These are phyloP conservation scores for Mycogona germanica DNA, from an alignment of 2,888 invertebrate species.

Conservation along the genomic window DNA sequence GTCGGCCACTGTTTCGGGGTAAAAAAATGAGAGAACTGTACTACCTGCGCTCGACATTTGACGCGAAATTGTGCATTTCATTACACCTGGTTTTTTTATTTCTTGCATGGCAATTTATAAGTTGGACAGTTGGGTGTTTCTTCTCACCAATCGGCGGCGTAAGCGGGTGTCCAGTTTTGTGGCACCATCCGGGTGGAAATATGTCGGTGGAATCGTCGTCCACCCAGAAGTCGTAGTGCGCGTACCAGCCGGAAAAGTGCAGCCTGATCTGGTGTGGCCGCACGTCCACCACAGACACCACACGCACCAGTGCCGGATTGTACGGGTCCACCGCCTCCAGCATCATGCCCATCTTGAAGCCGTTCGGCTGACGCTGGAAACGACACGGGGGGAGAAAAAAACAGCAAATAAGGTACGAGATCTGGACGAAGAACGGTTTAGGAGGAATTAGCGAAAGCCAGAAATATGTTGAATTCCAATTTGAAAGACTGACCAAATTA, in stretches of 20 bases:
- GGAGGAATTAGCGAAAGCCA: no score
- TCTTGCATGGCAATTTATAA: no score
- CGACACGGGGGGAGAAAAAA: no score
- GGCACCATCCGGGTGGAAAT: constrained; percentile 86
- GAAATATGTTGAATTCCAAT: no score
- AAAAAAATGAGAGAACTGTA: constrained; percentile 20
- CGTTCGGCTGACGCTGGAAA: constrained; percentile 53
- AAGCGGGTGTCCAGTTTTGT: constrained; percentile 72
- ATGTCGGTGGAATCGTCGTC: constrained; percentile 84
- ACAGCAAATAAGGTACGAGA: not conserved
- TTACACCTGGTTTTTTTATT: constrained; percentile 5
- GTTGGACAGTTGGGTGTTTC: not conserved
- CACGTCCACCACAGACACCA: constrained; percentile 64
- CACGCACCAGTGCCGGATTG: constrained; percentile 67
- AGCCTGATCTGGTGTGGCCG: constrained; percentile 62
- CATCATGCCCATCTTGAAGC: constrained; percentile 73
- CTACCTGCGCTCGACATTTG: no score
- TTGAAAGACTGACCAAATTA: not conserved
- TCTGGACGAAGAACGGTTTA: no score
- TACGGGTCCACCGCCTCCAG: constrained; percentile 72
- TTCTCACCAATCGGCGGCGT: constrained; percentile 58
- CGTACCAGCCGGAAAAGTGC: constrained; percentile 81
- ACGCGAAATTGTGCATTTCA: not conserved
- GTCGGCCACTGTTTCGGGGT: constrained; percentile 43
- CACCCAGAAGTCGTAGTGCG: constrained; percentile 70